phyloP scores from a whole-genome alignment of 1,140 invertebrate genomes.

The Fopius arisanus region DNA sequence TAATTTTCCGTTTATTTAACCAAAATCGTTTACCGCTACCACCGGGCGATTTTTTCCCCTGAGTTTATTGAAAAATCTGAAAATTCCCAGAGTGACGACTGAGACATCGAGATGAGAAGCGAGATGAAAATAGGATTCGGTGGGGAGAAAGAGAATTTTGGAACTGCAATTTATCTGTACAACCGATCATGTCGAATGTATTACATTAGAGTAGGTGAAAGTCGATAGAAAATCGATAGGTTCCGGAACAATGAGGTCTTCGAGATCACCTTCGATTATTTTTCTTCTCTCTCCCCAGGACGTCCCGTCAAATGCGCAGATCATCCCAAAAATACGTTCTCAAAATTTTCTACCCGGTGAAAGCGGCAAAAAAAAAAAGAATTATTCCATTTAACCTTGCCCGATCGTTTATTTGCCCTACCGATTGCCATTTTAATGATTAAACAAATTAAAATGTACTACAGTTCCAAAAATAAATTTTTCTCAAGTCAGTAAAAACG shows the following conservation, averaged over 20 bases:
- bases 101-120: not conserved
- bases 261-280: constrained; percentile 14
- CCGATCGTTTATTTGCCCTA: too few species aligned
- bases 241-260: constrained; percentile 25
- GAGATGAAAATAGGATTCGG: not conserved
- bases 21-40: not conserved
- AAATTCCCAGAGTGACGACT: not conserved
- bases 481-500: too few species aligned
- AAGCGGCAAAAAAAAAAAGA: too few species aligned
- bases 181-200: too few species aligned
- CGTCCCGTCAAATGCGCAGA: not conserved
- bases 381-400: too few species aligned
- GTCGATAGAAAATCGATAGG: constrained; percentile 28
- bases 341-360: not conserved
- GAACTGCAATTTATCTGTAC: too few species aligned
- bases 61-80: not conserved
- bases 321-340: not conserved
- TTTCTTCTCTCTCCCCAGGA: not conserved
- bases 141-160: not conserved
- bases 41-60: not conserved
- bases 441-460: too few species aligned
- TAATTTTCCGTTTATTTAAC: not conserved
- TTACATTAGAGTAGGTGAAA: constrained; percentile 28
- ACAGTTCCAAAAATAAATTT: too few species aligned
- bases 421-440: too few species aligned